phyloP scores from a whole-genome alignment of 2,797 vertebrate genomes.

The Semotilus atromaculatus region DNA sequence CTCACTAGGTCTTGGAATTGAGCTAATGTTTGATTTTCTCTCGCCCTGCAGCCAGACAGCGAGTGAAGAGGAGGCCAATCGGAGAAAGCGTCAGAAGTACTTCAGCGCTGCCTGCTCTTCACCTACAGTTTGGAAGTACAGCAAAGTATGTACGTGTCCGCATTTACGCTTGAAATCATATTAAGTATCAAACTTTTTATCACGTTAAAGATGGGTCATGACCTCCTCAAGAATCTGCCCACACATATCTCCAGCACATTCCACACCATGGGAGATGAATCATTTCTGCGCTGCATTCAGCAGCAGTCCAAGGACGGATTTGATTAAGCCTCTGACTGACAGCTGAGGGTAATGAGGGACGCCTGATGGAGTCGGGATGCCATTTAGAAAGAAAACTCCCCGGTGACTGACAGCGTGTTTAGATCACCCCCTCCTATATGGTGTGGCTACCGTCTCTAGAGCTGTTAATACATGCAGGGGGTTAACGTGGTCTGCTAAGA shows the following conservation, averaged over 20 bases:
- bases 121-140: conserved; percentile 29
- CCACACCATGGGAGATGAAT: conserved; percentile 35
- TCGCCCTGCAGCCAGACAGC: conserved; percentile 21
- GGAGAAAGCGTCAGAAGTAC: conserved; percentile 14
- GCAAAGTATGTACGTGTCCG: conserved; percentile 1
- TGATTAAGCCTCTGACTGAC: conserved; percentile 62
- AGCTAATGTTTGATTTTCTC: conserved; percentile 43
- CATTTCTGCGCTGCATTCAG: conserved; percentile 22
- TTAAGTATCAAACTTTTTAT: conserved; percentile 46
- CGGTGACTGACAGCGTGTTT: conserved; percentile 56
- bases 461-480: conserved; percentile 14
- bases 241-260: conserved; percentile 36
- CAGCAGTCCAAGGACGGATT: conserved; percentile 48
- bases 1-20: conserved; percentile 10
- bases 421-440: conserved; percentile 27
- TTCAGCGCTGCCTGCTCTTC: conserved; percentile 4
- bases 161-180: conserved; percentile 28
- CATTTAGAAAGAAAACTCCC: conserved; percentile 53
- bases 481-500: conserved; percentile 19
- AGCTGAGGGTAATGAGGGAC: conserved; percentile 55
- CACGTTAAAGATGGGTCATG: conserved; percentile 41
- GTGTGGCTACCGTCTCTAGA: not conserved
- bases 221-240: conserved; percentile 39
- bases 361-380: conserved; percentile 48
- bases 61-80: conserved; percentile 17